Percentiles rank a stretch among this genome's conserved stretches.
These are phyloP conservation scores for Pachypeltis micranthus DNA, from an alignment of 1,140 invertebrate species.

Conservation along the genomic window DNA sequence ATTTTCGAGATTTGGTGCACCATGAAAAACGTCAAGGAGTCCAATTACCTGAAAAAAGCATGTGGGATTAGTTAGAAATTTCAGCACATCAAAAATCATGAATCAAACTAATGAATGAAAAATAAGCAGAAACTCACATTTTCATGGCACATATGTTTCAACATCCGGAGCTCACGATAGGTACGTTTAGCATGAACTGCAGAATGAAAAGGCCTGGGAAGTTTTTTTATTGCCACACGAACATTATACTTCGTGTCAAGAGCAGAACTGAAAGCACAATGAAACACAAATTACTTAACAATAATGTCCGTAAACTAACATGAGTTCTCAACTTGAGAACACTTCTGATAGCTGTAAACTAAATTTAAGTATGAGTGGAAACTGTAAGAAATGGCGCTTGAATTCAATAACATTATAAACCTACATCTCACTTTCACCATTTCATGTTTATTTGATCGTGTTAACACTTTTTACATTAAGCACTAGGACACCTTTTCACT, in stretches of 20 bases:
- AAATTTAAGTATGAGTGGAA: no score
- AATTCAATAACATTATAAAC: no score
- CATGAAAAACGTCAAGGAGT: slow-evolving; percentile 91
- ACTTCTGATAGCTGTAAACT: no score
- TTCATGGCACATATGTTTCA: slow-evolving; percentile 99
- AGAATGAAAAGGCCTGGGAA: slow-evolving; percentile 93
- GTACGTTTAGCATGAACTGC: slow-evolving; percentile 97
- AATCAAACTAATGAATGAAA: no score
- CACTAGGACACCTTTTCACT: no score
- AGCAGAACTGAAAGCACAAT: slow-evolving; percentile 54
- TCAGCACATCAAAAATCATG: no score
- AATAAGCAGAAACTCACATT: slow-evolving; percentile 71
- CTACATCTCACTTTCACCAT: no score
- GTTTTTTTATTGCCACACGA: slow-evolving; percentile 96
- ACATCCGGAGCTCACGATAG: slow-evolving; percentile 87
- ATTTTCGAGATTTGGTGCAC: slow-evolving; percentile 55
- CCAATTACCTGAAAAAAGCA: slow-evolving; percentile 55
- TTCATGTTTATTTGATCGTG: no score
- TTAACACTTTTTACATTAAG: no score
- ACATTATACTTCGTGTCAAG: slow-evolving; percentile 57
- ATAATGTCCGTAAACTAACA: neutral
- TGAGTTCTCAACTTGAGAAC: no score
- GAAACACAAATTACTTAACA: neutral
- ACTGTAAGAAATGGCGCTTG: no score
- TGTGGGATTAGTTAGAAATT: neutral